These are phyloP conservation scores for Miopithecus talapoin DNA, from an alignment of 2,797 vertebrate species.

Conservation along the genomic window DNA sequence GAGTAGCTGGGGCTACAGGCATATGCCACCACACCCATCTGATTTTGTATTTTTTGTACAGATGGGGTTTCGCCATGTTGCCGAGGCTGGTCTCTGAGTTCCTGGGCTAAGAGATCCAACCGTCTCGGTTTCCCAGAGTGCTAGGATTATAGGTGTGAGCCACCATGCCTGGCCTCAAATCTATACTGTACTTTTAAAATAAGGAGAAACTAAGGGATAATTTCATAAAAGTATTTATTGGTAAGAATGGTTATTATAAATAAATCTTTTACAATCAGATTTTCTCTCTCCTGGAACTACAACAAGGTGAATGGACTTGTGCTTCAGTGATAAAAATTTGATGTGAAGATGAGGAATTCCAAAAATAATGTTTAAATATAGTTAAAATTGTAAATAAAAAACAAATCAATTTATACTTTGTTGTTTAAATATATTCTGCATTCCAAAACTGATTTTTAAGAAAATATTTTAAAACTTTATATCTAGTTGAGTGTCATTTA, in stretches of 20 bases:
- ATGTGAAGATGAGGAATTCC: neutral
- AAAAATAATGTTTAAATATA: neutral
- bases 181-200: neutral
- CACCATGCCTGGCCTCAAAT: neutral
- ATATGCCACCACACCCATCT: too few species aligned
- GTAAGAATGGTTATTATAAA: neutral
- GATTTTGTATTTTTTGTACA: too few species aligned
- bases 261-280: neutral
- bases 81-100: too few species aligned
- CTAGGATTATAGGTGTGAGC: too few species aligned
- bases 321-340: neutral
- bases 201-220: neutral
- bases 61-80: too few species aligned
- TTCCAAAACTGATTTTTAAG: constrained; percentile 29
- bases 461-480: neutral
- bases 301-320: neutral
- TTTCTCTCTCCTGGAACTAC: neutral
- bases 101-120: too few species aligned
- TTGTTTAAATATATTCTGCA: neutral
- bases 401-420: neutral
- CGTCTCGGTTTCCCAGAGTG: too few species aligned
- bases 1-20: too few species aligned
- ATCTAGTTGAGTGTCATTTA: neutral
- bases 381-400: constrained; percentile 10
- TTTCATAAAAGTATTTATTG: neutral